Evolutionary conservation across 1,140 invertebrate species (phyloP).

Genomic region (Leptoteleia sp.): DNA sequence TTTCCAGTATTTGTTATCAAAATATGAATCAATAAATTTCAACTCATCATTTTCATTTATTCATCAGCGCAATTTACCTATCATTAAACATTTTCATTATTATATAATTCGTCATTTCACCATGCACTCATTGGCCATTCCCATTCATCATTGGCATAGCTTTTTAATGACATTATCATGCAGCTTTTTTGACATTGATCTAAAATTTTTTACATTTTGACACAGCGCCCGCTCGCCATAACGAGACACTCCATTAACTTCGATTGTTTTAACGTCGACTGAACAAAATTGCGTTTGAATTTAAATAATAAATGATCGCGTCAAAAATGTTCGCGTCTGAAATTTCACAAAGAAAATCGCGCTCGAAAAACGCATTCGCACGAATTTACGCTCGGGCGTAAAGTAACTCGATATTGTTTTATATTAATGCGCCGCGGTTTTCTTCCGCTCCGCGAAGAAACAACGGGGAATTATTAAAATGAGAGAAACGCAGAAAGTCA

Average conservation of each 20-base stretch:
- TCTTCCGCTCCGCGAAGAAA: conserved; percentile 24
- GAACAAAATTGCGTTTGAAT: conserved; percentile 14
- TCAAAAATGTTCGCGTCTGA: conserved; percentile 26
- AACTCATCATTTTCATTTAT: no score
- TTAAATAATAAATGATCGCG: conserved; percentile 39
- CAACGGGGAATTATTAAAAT: conserved; percentile 32
- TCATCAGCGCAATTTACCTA: neutral
- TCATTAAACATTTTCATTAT: neutral
- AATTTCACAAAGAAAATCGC: conserved; percentile 30
- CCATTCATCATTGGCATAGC: no score
- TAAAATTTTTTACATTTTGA: conserved; percentile 14
- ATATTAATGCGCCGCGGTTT: conserved; percentile 47
- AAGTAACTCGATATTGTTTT: conserved; percentile 51
- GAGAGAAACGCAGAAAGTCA: conserved; percentile 14
- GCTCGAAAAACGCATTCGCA: conserved; percentile 11
- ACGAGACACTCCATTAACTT: conserved; percentile 39
- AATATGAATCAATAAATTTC: no score
- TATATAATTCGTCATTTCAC: conserved; percentile 5
- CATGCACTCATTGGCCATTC: conserved; percentile 15
- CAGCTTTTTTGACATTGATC: neutral
- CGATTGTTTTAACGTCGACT: conserved; percentile 15
- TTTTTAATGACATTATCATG: no score
- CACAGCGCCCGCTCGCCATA: conserved; percentile 12
- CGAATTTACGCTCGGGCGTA: conserved; percentile 10
- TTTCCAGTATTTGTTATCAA: no score